Evolutionary conservation across 2,113 vertebrate species (phyloP).

Genomic region (Actenoides lindsayi): DNA sequence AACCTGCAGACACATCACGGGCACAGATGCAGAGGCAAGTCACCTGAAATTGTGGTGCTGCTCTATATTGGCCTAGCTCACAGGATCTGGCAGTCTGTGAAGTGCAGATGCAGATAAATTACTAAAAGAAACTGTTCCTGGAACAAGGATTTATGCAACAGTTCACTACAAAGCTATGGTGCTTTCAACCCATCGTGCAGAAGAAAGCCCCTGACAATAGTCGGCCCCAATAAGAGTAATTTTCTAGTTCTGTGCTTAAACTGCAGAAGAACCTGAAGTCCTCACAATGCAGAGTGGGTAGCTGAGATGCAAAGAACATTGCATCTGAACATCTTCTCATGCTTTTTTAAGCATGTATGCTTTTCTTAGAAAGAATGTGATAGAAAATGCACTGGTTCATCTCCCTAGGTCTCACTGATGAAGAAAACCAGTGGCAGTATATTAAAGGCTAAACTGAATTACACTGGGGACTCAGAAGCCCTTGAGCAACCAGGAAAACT

Average conservation of each 20-base stretch:
- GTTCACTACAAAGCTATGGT: rapidly evolving
- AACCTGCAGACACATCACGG: neutral
- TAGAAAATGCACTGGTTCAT: neutral
- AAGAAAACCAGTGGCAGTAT: neutral
- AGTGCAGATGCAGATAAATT: neutral
- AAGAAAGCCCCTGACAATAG: neutral
- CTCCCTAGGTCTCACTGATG: neutral
- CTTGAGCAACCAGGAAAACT: neutral
- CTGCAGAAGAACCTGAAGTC: neutral
- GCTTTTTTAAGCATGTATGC: neutral
- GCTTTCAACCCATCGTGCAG: neutral
- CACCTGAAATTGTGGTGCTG: neutral
- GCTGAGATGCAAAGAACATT: neutral
- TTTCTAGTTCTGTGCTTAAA: neutral
- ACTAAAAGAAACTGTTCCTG: neutral
- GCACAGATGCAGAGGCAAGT: neutral
- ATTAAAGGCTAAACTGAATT: neutral
- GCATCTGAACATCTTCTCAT: neutral
- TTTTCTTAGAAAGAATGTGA: neutral
- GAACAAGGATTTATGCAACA: neutral
- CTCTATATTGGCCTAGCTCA: neutral
- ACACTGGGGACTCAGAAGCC: neutral
- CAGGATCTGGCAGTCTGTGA: neutral
- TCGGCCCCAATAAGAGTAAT: neutral
- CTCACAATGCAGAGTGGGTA: neutral